These are phyloP conservation scores for Tragelaphus strepsiceros DNA, from an alignment of 2,113 vertebrate species.

Conservation along the genomic window DNA sequence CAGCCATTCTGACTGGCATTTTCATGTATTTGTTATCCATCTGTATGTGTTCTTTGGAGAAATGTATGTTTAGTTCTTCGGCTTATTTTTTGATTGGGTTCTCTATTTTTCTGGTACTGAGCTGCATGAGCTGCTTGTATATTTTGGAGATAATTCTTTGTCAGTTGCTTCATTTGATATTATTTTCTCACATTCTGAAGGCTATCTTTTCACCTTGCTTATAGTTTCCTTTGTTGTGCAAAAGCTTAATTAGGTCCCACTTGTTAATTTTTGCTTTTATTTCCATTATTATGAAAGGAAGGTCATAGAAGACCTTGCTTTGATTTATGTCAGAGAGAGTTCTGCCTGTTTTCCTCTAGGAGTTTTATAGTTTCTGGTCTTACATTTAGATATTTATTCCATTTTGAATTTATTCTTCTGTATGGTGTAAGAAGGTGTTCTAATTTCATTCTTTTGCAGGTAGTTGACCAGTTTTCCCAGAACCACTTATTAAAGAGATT, in stretches of 20 bases:
- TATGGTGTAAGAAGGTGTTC: background rate
- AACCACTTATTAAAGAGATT: background rate
- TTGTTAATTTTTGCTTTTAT: background rate
- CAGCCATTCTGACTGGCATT: background rate
- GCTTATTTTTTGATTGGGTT: background rate
- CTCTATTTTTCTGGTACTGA: background rate
- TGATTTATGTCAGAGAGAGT: background rate
- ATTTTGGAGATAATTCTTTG: background rate
- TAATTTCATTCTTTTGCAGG: background rate
- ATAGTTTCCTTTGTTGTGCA: background rate
- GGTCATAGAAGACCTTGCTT: background rate
- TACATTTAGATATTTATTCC: background rate
- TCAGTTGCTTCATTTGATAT: background rate
- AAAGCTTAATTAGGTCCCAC: background rate
- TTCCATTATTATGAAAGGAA: background rate
- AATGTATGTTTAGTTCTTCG: background rate
- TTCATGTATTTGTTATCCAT: background rate
- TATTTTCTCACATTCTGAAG: background rate
- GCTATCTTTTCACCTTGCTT: background rate
- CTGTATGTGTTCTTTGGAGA: background rate
- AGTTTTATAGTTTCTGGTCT: background rate
- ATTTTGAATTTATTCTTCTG: background rate
- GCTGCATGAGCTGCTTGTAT: background rate
- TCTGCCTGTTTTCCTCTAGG: background rate
- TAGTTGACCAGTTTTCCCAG: background rate